Percentiles rank a stretch among this genome's conserved stretches.
These are phyloP conservation scores for Mormyrops attenuatus DNA, from an alignment of 2,797 vertebrate genomes.

Conservation along the genomic window DNA sequence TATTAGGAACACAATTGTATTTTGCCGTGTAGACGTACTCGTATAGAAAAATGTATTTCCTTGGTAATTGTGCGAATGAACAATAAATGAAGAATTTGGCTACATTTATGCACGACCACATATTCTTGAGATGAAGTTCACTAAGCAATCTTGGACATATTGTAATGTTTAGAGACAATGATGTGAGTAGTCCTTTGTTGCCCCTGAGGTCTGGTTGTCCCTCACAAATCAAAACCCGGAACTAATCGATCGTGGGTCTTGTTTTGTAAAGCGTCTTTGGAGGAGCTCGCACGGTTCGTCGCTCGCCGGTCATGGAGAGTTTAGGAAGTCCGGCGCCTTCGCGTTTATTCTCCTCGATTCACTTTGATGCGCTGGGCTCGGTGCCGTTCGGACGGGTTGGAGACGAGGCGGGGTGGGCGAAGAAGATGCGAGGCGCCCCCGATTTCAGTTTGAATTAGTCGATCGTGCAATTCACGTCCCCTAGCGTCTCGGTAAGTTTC, in stretches of 20 bases:
- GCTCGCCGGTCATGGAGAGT: conserved; percentile 9
- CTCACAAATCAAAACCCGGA: conserved; percentile 9
- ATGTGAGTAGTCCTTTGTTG: neutral
- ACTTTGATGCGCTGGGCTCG: neutral
- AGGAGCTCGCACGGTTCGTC: neutral
- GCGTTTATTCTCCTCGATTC: neutral
- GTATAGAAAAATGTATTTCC: neutral
- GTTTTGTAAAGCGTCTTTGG: conserved; percentile 4
- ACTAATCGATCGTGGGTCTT: conserved; percentile 7
- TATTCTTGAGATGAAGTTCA: neutral
- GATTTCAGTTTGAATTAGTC: conserved; percentile 1
- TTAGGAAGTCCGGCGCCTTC: conserved; percentile 9
- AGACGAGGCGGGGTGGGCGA: neutral
- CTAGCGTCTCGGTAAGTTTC: conserved; percentile 11
- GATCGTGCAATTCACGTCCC: neutral
- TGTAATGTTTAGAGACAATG: neutral
- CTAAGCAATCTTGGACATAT: neutral
- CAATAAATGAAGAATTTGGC: neutral
- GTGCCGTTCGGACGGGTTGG: neutral
- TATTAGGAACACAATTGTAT: neutral
- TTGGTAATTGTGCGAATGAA: neutral
- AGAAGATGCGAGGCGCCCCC: neutral
- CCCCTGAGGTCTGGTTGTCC: neutral
- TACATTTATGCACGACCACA: neutral
- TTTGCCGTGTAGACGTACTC: neutral